A percentile compares a stretch with the other conserved stretches of the same genome.
Conservation (phyloP, 30 jellyfish, hydroid and myxozoan genomes). For the Hydra vulgaris region DNA sequence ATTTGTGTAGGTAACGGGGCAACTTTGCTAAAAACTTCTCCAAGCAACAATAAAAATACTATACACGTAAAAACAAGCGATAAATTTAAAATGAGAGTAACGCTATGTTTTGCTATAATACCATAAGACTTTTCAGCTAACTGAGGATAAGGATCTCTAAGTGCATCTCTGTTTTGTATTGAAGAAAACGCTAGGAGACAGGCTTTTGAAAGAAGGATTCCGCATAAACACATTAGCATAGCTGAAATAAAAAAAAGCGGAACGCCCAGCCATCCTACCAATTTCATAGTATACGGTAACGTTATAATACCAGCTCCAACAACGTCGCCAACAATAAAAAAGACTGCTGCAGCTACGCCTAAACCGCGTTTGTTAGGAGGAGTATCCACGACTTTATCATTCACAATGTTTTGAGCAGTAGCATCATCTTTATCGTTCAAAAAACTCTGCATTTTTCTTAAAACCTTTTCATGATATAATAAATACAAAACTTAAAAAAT, state of each 20-base stretch:
- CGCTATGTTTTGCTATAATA: slow-evolving; percentile 52
- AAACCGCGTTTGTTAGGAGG: slow-evolving; percentile 29
- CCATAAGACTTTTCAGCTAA: slow-evolving; percentile 93
- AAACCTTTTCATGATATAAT: too few relatives aligned
- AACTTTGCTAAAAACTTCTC: slow-evolving; percentile 69
- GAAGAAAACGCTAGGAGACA: slow-evolving; percentile 55
- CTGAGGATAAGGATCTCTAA: slow-evolving; percentile 93
- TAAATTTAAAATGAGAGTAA: slow-evolving; percentile 49
- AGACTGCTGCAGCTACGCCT: slow-evolving; percentile 55
- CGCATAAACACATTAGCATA: slow-evolving; percentile 61
- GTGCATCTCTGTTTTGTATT: slow-evolving; percentile 56
- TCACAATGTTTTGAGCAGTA: too few relatives aligned
- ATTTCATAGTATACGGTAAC: slow-evolving; percentile 87
- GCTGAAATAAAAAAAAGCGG: slow-evolving; percentile 72
- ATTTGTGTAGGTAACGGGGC: slow-evolving; percentile 59
- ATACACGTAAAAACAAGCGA: slow-evolving; percentile 60
- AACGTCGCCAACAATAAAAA: slow-evolving; percentile 88
- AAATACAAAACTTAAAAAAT: too few relatives aligned
- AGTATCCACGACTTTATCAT: neutral
- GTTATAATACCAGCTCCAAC: slow-evolving; percentile 98
- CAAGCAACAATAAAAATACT: slow-evolving; percentile 66
- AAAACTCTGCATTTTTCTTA: too few relatives aligned
- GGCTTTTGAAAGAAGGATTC: slow-evolving; percentile 74
- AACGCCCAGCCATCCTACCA: slow-evolving; percentile 77
- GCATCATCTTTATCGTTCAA: too few relatives aligned